These are phyloP conservation scores for Rostratula benghalensis DNA, from an alignment of 2,113 vertebrate species.

Conservation along the genomic window DNA sequence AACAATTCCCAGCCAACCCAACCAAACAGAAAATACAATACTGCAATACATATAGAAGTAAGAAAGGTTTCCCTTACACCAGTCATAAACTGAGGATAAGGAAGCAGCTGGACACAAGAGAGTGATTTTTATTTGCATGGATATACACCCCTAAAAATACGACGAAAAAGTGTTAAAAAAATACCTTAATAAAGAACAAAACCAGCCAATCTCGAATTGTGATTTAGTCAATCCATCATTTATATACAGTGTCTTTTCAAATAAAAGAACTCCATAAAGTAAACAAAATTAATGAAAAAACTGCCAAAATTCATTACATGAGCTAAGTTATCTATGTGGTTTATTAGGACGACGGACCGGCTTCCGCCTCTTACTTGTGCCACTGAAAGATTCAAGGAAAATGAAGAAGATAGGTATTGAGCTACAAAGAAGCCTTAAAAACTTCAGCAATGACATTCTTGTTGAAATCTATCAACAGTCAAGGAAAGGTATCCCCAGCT, in stretches of 20 bases:
- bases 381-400: no score
- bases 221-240: neutral
- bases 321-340: neutral
- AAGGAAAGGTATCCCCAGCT: neutral
- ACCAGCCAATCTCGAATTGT: neutral
- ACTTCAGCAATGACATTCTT: no score
- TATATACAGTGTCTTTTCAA: neutral
- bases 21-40: neutral
- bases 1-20: accelerated
- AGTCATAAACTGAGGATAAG: neutral
- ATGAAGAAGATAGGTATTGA: no score
- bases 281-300: neutral
- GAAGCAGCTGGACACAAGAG: neutral
- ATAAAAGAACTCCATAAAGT: neutral
- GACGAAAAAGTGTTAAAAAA: neutral
- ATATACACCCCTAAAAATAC: neutral
- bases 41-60: neutral
- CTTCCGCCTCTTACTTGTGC: neutral
- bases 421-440: no score
- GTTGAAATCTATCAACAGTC: no score
- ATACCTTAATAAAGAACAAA: neutral
- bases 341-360: neutral
- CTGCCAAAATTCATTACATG: neutral
- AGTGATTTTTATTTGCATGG: neutral
- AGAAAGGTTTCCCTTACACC: neutral